Conservation (phyloP, 2,113 vertebrate genomes). For the Anoura caudifer region DNA sequence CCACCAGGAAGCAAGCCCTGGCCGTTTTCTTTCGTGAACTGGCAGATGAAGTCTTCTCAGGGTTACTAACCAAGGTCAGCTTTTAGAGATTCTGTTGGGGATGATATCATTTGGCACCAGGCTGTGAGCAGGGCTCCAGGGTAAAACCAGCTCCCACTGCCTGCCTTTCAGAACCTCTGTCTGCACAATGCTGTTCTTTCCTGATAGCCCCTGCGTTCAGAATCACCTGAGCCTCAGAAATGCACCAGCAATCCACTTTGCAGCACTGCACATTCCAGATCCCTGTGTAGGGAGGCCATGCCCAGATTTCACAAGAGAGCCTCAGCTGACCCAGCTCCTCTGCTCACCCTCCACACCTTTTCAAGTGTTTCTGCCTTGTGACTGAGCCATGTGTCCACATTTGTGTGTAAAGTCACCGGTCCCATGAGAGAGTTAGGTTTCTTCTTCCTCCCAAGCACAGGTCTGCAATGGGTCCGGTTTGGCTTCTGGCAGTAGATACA, state of each 20-base stretch:
- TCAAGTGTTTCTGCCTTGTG: neutral
- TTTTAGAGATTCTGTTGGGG: neutral
- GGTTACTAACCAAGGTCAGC: neutral
- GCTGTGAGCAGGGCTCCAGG: neutral
- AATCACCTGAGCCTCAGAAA: constrained; percentile 23
- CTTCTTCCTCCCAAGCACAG: neutral
- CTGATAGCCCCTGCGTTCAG: neutral
- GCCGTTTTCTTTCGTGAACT: neutral
- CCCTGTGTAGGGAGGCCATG: neutral
- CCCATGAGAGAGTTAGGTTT: neutral
- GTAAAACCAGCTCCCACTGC: neutral
- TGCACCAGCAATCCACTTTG: neutral
- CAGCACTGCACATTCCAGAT: neutral
- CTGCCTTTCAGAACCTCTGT: neutral
- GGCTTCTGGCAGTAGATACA: neutral
- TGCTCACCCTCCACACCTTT: neutral
- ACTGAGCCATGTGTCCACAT: neutral
- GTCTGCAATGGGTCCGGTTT: neutral
- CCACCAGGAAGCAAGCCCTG: neutral
- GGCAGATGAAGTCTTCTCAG: neutral
- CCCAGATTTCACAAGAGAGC: constrained; percentile 28
- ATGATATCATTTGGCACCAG: neutral
- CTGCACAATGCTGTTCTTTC: neutral
- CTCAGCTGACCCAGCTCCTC: neutral
- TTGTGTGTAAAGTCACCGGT: neutral